Conservation (phyloP, 2,113 vertebrate genomes). For the Polyodon spathula region DNA sequence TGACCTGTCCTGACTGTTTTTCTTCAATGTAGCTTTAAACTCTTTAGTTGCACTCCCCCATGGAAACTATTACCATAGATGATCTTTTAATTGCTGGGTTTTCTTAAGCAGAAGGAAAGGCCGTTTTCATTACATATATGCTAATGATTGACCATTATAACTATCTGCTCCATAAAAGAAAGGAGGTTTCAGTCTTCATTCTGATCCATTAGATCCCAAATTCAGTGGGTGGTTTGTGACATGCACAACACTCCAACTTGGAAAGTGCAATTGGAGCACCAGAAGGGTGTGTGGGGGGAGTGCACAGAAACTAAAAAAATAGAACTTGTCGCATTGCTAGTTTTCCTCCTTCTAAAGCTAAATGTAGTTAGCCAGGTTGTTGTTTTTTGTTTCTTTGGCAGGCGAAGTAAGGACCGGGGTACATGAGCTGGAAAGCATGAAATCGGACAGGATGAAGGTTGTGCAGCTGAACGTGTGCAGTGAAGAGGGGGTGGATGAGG, state of each 20-base stretch:
- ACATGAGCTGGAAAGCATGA: conserved; percentile 50
- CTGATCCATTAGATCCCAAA: too few relatives aligned
- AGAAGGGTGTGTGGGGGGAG: too few relatives aligned
- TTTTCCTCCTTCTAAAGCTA: neutral
- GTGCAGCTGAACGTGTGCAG: conserved; percentile 77
- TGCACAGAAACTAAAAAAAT: too few relatives aligned
- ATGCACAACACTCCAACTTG: too few relatives aligned
- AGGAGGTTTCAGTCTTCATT: too few relatives aligned
- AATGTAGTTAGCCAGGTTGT: neutral
- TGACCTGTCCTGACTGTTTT: neutral
- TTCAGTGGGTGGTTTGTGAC: too few relatives aligned
- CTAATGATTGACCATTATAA: too few relatives aligned
- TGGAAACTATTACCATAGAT: too few relatives aligned
- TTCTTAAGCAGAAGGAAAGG: conserved; percentile 56
- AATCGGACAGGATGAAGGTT: conserved; percentile 67
- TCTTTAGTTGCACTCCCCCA: too few relatives aligned
- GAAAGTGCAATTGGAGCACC: too few relatives aligned
- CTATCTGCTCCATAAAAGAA: too few relatives aligned
- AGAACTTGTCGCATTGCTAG: neutral
- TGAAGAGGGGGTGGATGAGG: conserved; percentile 59
- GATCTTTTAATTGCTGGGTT: too few relatives aligned
- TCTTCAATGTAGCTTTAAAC: neutral
- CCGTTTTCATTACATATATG: conserved; percentile 52
- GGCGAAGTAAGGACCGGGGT: conserved; percentile 62
- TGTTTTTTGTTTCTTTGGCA: conserved; percentile 30